These are phyloP conservation scores for Nannobrachium achirus DNA, from an alignment of 2,113 vertebrate genomes.

Conservation along the genomic window DNA sequence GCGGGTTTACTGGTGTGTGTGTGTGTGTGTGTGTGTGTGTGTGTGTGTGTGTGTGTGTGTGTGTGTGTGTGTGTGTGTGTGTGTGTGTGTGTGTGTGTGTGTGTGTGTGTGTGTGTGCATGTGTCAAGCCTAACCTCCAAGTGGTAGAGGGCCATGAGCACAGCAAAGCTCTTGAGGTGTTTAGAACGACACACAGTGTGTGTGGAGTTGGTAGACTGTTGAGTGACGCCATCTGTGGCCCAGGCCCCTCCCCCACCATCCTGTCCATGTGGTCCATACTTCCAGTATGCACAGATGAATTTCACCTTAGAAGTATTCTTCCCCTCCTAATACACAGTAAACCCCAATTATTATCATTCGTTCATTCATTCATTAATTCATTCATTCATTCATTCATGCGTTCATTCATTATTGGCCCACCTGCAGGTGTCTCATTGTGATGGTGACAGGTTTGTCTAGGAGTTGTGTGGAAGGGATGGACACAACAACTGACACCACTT, in stretches of 20 bases:
- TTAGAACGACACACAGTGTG: conserved; percentile 77
- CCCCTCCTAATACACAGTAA: conserved; percentile 40
- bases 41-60: no score
- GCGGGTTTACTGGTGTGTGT: no score
- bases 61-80: no score
- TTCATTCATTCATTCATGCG: no score
- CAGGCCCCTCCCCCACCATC: conserved; percentile 60
- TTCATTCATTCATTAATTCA: no score
- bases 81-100: no score
- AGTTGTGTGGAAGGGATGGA: conserved; percentile 71
- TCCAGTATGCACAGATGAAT: conserved; percentile 83
- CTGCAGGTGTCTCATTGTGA: conserved; percentile 75
- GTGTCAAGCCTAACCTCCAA: conserved; percentile 74
- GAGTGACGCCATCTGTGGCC: conserved; percentile 78
- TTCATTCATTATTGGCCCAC: no score
- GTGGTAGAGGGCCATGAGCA: conserved; percentile 86
- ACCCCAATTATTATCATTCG: no score
- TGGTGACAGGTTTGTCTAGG: conserved; percentile 60
- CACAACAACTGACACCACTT: conserved; percentile 76
- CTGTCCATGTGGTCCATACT: neutral
- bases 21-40: no score
- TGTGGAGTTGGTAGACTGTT: conserved; percentile 35
- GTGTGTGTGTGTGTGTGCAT: neutral
- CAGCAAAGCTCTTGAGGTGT: conserved; percentile 89
- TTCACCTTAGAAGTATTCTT: neutral